Base-by-base conservation (phyloP, 2,888 invertebrate species). In the Phengaris arion region DNA sequence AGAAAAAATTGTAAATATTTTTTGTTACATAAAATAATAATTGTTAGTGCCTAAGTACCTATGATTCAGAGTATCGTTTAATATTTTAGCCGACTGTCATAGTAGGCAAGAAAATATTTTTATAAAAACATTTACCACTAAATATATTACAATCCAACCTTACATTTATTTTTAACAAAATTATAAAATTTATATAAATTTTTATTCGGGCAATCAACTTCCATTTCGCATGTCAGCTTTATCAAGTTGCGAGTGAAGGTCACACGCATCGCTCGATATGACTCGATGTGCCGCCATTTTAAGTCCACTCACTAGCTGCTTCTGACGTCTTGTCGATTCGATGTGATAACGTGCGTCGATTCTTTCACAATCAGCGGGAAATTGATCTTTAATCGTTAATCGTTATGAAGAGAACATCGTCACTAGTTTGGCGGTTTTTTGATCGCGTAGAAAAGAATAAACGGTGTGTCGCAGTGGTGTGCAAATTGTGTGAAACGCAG, bases 391-490 rank as follows among this genome's bases (percentile, higher is more conserved):
- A 81, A 84, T 82, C 79, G 80, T 79, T 79, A 83, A 85, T 84
- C 83, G 82, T 86, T 81, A 93, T 92, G 92, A 92, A 89, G 86
- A 91, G 87, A 87, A 86, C 86, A 81, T 88, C 91, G 74, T 92
- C 93, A 52, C 81, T 89, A 57, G 93, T 91, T 80, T 93, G 93
- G 93, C 87, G 87, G 80, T 92, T 93, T 82, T 93, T 92, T 79
- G 93, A 93, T 79, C 89, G 92, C 48, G 77, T 93, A 68, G 83
- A 86, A 82, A 84, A 89, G 77, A 85, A 87, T 80, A 85, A 87
- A 45, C 85, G 91, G 83, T 90, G 91, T 81, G 83, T 88, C 13
- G 85, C 88, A 69, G 92, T 93, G 80, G 81, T 91, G 87, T 93
- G 93, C 83, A 92, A 92, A 88, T 85, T 93, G 80, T 93, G 93